Evolutionary conservation across 2,113 vertebrate species (phyloP), one percentile per base, ranked within the genome.

Genomic region (Dolichotis patagonum): DNA sequence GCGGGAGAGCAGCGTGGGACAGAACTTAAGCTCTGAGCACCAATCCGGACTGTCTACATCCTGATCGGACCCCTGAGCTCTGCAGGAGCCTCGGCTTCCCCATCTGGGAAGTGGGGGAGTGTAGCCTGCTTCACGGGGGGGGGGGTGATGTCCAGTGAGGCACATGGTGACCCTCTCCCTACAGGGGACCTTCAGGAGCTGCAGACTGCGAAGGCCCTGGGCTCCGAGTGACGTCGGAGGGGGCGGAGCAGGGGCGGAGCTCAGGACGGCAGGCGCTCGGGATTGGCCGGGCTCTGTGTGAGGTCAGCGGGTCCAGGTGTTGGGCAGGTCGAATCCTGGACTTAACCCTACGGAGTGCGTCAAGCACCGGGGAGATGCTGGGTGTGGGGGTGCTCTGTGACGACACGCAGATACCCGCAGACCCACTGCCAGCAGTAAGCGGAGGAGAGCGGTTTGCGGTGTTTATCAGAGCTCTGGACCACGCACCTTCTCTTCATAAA

Each of bases 211-310:
- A 65, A 38, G 56, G 26, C 43, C 13, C 65, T 8, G 52, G 11
- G 43, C 11, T 71, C 22, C 3, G 5, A 7, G n/a, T 82, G 90
- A 88, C 0, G 1, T n/a, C 73, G 52, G n/a, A 35, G 26, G 56
- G 32, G 38, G 58, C 1, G 1, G 32, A 2, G 19, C 54, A 56
- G 16, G 56, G 32, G 58, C 0, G 1, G 32, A 3, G 19, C 17
- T 3, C 35, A 13, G 65, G 0, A 3, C 0, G 20, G 0, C 41
- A 49, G 41, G 6, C 12, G 19, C 10, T 14, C 32, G 26, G n/a
- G 11, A 75, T 6, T 14, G n/a, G 24, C 49, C 22, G 58, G 85
- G 38, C 38, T 46, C 41, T 14, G 19, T 32, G 16, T 24, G 43
- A 67, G 2, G 19, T 49, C 60, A 85, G 58, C 43, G 30, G 41